phyloP scores from a whole-genome alignment of 2,888 invertebrate genomes.

The Cerastoderma edule region DNA sequence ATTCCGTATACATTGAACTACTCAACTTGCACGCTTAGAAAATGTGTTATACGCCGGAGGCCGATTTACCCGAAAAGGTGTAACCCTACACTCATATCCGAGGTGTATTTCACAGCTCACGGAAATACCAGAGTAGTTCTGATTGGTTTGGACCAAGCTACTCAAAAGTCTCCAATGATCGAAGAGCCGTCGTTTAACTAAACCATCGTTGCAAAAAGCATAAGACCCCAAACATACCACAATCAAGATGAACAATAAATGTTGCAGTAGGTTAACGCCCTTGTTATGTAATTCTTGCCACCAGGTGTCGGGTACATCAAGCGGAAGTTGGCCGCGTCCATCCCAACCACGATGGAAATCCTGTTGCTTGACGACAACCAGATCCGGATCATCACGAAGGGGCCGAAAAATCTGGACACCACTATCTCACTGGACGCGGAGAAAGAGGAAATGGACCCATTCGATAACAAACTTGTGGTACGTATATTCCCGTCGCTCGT shows the following conservation, averaged over 20 bases:
- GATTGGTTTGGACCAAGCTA: too few relatives aligned
- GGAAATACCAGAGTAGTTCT: too few relatives aligned
- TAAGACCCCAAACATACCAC: not conserved
- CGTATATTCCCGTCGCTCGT: not conserved
- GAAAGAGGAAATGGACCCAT: conserved; percentile 47
- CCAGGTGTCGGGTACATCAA: conserved; percentile 55
- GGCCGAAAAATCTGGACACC: conserved; percentile 53
- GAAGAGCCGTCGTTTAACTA: too few relatives aligned
- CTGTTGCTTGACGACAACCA: conserved; percentile 38
- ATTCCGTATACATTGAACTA: too few relatives aligned
- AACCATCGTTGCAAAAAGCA: not conserved
- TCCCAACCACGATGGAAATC: conserved; percentile 52
- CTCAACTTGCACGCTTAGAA: too few relatives aligned
- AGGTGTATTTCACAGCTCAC: too few relatives aligned
- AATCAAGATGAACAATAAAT: not conserved
- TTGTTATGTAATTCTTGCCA: too few relatives aligned
- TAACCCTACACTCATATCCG: too few relatives aligned
- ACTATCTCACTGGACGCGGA: conserved; percentile 41
- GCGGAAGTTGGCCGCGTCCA: conserved; percentile 47
- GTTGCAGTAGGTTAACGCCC: not conserved
- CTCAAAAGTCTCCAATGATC: too few relatives aligned
- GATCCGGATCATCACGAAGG: conserved; percentile 50
- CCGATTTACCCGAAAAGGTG: too few relatives aligned
- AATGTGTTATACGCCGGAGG: too few relatives aligned
- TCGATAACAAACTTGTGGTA: conserved; percentile 51